Percentiles rank a stretch among this genome's conserved stretches.
Evolutionary conservation across 1,140 invertebrate genomes (phyloP).

Genomic region (Pogonomyrmex barbatus): DNA sequence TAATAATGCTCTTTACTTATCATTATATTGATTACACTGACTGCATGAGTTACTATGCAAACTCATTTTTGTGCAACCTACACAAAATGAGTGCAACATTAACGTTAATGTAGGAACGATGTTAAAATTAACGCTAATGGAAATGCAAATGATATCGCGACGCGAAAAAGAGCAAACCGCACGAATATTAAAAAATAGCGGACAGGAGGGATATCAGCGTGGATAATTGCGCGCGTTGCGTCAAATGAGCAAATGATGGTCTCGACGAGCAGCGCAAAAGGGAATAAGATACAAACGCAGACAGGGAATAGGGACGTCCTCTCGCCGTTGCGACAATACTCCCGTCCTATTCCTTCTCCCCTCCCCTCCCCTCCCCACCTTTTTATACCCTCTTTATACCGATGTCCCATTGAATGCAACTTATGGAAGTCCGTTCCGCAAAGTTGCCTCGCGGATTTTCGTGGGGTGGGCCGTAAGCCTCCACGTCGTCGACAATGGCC

Average conservation of each 20-base stretch:
- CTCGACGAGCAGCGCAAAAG: slow-evolving; percentile 66
- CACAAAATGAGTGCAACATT: slow-evolving; percentile 44
- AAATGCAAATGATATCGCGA: slow-evolving; percentile 41
- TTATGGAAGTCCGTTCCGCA: slow-evolving; percentile 81
- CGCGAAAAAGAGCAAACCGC: slow-evolving; percentile 14
- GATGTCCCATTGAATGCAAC: slow-evolving; percentile 82
- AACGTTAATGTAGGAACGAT: slow-evolving; percentile 13
- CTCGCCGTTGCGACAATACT: slow-evolving; percentile 67
- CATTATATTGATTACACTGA: neutral
- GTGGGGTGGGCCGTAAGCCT: slow-evolving; percentile 78
- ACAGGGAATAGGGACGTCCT: slow-evolving; percentile 61
- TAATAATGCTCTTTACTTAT: slow-evolving; percentile 28
- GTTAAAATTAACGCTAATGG: slow-evolving; percentile 55
- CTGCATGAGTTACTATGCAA: neutral
- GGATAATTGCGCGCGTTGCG: slow-evolving; percentile 75
- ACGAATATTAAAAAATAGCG: slow-evolving; percentile 69
- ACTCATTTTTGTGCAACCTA: slow-evolving; percentile 16
- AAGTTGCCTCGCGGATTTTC: slow-evolving; percentile 82
- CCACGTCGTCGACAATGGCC: slow-evolving; percentile 79
- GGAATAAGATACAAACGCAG: slow-evolving; percentile 58
- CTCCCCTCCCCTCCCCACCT: slow-evolving; percentile 28
- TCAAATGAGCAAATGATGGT: slow-evolving; percentile 54
- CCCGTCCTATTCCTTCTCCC: slow-evolving; percentile 46
- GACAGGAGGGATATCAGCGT: slow-evolving; percentile 61
- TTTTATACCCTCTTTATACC: slow-evolving; percentile 81